Conservation (phyloP, 2,113 vertebrate genomes). For the Actenoides lindsayi region DNA sequence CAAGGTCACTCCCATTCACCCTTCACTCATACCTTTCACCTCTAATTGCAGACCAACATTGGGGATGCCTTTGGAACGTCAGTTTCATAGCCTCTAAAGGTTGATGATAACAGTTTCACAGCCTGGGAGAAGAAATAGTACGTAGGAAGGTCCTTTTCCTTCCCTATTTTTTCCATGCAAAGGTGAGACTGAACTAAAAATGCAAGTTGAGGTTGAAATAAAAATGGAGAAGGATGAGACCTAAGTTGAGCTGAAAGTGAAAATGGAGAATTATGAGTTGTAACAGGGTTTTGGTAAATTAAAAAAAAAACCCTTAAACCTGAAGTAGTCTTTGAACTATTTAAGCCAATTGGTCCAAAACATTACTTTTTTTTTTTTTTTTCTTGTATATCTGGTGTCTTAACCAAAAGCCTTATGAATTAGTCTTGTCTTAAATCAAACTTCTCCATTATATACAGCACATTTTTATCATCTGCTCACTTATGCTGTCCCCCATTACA, state of each 20-base stretch:
- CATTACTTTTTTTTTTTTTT: not conserved
- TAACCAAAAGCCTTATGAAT: not conserved
- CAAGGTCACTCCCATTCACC: not conserved
- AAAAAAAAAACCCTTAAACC: not conserved
- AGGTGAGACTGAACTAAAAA: not conserved
- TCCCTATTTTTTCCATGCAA: not conserved
- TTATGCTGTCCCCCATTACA: not conserved
- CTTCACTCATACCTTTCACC: not conserved
- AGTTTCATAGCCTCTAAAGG: not conserved
- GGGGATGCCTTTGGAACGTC: not conserved
- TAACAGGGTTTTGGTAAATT: not conserved
- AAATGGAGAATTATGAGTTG: not conserved
- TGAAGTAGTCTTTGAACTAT: not conserved
- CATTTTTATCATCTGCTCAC: not conserved
- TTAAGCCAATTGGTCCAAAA: not conserved
- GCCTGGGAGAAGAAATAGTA: not conserved
- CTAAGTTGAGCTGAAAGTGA: not conserved
- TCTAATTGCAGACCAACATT: not conserved
- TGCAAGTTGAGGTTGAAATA: not conserved
- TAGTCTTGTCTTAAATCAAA: conserved; percentile 10
- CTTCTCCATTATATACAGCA: not conserved
- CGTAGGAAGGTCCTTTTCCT: not conserved
- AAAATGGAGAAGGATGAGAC: not conserved
- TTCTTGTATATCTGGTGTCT: not conserved
- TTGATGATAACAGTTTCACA: not conserved